A percentile compares a stretch with the other conserved stretches of the same genome.
These are phyloP conservation scores for Hyles euphorbiae DNA, from an alignment of 1,140 invertebrate genomes.

Conservation along the genomic window DNA sequence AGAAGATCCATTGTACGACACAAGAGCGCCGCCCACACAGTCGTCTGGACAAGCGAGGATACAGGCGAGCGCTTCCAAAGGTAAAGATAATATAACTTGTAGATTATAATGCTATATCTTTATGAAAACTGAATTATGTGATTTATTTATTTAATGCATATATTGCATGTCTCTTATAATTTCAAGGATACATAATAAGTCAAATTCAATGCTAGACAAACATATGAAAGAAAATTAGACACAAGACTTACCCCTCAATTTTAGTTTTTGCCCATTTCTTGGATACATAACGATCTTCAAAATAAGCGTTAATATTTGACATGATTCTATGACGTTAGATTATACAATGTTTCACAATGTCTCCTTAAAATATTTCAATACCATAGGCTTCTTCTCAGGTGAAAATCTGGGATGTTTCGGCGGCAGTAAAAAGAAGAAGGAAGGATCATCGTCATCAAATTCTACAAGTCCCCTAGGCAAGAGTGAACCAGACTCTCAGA, in stretches of 20 bases:
- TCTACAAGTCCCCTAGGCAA: conserved; percentile 76
- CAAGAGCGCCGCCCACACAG: conserved; percentile 83
- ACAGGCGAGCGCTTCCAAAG: conserved; percentile 80
- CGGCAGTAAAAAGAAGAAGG: conserved; percentile 96
- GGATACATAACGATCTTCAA: too few relatives aligned
- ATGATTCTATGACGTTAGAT: too few relatives aligned
- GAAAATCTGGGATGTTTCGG: conserved; percentile 96
- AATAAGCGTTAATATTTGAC: too few relatives aligned
- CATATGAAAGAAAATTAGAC: too few relatives aligned
- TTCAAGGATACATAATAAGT: too few relatives aligned
- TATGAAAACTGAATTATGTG: neutral
- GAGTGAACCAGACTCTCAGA: conserved; percentile 63
- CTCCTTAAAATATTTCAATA: too few relatives aligned
- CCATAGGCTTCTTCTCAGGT: conserved; percentile 71
- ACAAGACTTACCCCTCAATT: too few relatives aligned
- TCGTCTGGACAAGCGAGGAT: conserved; percentile 75
- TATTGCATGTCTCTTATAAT: too few relatives aligned
- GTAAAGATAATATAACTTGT: conserved; percentile 52
- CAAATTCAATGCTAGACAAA: too few relatives aligned
- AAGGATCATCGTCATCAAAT: conserved; percentile 77
- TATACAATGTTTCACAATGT: conserved; percentile 5
- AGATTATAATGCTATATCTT: neutral
- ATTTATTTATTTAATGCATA: too few relatives aligned
- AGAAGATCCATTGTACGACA: conserved; percentile 97
- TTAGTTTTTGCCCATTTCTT: too few relatives aligned